phyloP scores from a whole-genome alignment of 2,888 invertebrate genomes.

The Opisthograptis luteolata region DNA sequence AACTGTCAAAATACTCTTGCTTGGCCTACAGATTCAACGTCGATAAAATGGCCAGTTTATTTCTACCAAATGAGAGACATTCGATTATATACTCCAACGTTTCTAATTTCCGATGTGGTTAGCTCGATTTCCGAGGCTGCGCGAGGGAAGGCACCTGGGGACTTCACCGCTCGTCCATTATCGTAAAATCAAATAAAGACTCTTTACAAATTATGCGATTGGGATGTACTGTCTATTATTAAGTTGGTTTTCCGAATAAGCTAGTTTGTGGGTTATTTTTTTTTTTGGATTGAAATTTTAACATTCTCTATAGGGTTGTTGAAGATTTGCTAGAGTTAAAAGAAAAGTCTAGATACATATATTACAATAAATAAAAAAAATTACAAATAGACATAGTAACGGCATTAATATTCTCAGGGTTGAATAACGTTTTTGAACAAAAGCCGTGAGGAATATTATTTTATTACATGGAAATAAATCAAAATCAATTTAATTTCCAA shows the following conservation, averaged over 20 bases:
- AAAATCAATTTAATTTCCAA: too few species aligned
- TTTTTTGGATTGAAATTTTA: not conserved
- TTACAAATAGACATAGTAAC: too few species aligned
- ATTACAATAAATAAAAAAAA: too few species aligned
- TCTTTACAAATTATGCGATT: slow-evolving; percentile 67
- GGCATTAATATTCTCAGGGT: too few species aligned
- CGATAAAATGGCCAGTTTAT: slow-evolving; percentile 63
- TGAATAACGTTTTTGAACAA: too few species aligned
- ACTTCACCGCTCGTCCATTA: slow-evolving; percentile 66
- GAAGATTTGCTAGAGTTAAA: too few species aligned
- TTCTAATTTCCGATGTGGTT: slow-evolving; percentile 84
- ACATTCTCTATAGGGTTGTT: too few species aligned
- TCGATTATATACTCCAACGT: slow-evolving; percentile 81
- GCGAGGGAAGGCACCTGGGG: slow-evolving; percentile 70
- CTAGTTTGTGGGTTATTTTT: slow-evolving; percentile 9
- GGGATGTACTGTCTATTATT: slow-evolving; percentile 58
- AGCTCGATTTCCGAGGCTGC: slow-evolving; percentile 81
- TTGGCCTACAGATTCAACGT: slow-evolving; percentile 49
- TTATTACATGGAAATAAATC: too few species aligned
- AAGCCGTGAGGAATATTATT: too few species aligned
- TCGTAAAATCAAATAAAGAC: slow-evolving; percentile 76
- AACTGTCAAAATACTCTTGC: too few species aligned
- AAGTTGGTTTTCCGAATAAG: slow-evolving; percentile 20
- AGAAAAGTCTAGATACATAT: too few species aligned
- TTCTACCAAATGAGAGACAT: slow-evolving; percentile 70